These are phyloP conservation scores for Corythucha ciliata DNA, from an alignment of 2,888 invertebrate genomes.

Conservation along the genomic window DNA sequence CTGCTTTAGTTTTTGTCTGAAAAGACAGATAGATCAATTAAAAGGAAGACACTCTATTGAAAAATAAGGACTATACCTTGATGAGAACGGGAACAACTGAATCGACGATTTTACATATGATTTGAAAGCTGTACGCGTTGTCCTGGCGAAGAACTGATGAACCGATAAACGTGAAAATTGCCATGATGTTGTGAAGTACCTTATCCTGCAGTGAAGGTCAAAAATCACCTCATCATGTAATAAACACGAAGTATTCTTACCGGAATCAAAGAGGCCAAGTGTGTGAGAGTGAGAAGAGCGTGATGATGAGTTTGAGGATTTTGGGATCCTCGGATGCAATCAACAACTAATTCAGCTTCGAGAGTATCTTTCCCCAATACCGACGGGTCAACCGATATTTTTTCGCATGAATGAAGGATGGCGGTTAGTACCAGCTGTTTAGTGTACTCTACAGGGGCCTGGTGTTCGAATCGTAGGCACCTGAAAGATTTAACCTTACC, in stretches of 20 bases:
- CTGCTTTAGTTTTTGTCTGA: neutral
- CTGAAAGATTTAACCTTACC: conserved; percentile 34
- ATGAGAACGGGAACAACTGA: conserved; percentile 80
- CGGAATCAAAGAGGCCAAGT: conserved; percentile 68
- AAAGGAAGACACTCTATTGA: neutral
- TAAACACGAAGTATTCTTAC: conserved; percentile 39
- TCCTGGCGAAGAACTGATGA: conserved; percentile 85
- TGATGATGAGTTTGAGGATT: conserved; percentile 95
- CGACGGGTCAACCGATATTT: conserved; percentile 45
- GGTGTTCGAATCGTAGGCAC: conserved; percentile 71
- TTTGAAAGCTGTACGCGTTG: conserved; percentile 89
- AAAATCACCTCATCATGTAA: neutral
- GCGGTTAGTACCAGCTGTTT: conserved; percentile 76
- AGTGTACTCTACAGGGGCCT: conserved; percentile 72
- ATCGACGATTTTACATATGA: conserved; percentile 81
- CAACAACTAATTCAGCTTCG: conserved; percentile 70
- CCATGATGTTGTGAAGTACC: conserved; percentile 87
- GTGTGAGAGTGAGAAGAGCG: conserved; percentile 71
- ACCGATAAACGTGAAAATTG: conserved; percentile 97
- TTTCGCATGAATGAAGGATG: conserved; percentile 60
- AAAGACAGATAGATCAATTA: conserved; percentile 4
- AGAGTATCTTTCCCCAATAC: conserved; percentile 37
- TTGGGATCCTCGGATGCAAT: conserved; percentile 79
- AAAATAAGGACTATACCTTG: conserved; percentile 39
- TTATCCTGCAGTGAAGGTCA: conserved; percentile 48